These are phyloP conservation scores for Linyphia triangularis DNA, from an alignment of 2,888 invertebrate genomes.

Conservation along the genomic window DNA sequence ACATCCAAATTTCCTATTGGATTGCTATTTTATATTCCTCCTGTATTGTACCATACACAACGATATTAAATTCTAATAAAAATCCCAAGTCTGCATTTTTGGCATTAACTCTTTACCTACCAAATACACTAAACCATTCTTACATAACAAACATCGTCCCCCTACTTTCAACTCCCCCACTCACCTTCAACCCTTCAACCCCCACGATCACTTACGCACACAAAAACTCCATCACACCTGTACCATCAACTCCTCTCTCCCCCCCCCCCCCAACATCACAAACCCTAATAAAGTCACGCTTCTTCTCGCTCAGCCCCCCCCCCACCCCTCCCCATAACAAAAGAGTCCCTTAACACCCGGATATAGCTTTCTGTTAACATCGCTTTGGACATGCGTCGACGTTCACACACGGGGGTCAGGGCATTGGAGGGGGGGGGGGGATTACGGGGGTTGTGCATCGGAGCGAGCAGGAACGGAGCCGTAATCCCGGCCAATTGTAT, in stretches of 20 bases:
- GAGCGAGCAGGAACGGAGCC: background rate
- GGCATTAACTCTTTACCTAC: background rate
- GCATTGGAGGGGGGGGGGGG: background rate
- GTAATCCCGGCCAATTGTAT: conserved; percentile 69
- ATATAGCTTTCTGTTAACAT: conserved; percentile 70
- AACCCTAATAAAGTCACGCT: conserved; percentile 70
- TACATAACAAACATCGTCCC: background rate
- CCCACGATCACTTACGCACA: background rate
- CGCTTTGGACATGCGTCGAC: background rate
- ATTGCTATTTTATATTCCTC: too few relatives aligned
- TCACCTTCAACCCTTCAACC: background rate
- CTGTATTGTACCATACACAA: too few relatives aligned
- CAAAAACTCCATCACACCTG: background rate
- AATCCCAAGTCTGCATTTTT: too few relatives aligned
- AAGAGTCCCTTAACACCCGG: conserved; percentile 29
- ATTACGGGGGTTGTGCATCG: background rate
- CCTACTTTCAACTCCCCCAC: background rate
- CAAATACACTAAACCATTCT: background rate
- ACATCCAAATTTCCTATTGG: too few relatives aligned
- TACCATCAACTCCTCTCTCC: background rate
- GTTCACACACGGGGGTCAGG: background rate
- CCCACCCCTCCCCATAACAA: background rate
- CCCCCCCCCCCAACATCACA: background rate
- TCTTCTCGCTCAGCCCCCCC: background rate
- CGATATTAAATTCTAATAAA: too few relatives aligned